These are phyloP conservation scores for Gadus chalcogrammus DNA, from an alignment of 2,113 vertebrate genomes.

Conservation along the genomic window DNA sequence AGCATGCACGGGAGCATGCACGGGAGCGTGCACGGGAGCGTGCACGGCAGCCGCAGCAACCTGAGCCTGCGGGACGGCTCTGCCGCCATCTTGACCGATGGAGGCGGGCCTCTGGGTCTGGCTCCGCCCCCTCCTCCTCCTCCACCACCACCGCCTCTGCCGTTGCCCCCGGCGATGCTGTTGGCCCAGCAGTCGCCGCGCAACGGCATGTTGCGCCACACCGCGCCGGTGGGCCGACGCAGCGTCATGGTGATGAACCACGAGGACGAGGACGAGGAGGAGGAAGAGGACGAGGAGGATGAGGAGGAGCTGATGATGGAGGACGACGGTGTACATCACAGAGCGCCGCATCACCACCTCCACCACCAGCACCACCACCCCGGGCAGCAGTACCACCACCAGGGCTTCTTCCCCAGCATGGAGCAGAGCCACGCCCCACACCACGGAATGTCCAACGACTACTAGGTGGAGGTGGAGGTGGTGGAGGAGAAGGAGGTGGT, in stretches of 20 bases:
- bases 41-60: constrained; percentile 90
- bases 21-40: constrained; percentile 81
- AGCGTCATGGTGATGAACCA: constrained; percentile 96
- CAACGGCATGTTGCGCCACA: constrained; percentile 46
- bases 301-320: constrained; percentile 72
- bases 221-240: constrained; percentile 75
- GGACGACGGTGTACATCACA: constrained; percentile 72
- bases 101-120: constrained; percentile 54
- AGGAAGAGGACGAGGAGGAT: constrained; percentile 84
- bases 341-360: constrained; percentile 58
- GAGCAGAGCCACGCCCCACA: constrained; percentile 81
- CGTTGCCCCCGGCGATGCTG: constrained; percentile 7
- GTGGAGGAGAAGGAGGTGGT: too few relatives aligned
- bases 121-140: constrained; percentile 63
- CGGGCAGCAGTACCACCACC: constrained; percentile 44
- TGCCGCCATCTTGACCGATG: constrained; percentile 76
- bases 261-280: constrained; percentile 92
- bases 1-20: constrained; percentile 81
- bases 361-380: constrained; percentile 74
- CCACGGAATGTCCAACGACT: constrained; percentile 87
- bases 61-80: constrained; percentile 88
- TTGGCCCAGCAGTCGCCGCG: constrained; percentile 46
- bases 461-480: constrained; percentile 66
- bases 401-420: constrained; percentile 74
- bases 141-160: constrained; percentile 53